phyloP scores from a whole-genome alignment of 2,113 vertebrate genomes.

The Lasiurus borealis region DNA sequence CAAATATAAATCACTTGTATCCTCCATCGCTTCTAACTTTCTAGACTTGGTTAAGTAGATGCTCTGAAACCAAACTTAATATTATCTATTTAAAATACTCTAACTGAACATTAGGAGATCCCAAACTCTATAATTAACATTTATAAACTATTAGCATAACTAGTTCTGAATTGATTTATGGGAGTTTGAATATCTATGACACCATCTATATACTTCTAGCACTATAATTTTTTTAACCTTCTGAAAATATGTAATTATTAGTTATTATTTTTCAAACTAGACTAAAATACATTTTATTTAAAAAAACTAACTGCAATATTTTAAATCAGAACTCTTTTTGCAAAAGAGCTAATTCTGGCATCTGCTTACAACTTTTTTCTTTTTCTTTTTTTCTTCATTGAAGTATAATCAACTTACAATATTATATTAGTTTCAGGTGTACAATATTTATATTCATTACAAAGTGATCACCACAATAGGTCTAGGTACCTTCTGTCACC shows the following conservation, averaged over 20 bases:
- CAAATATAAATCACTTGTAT: constrained; percentile 30
- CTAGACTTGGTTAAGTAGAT: constrained; percentile 65
- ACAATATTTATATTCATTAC: constrained; percentile 3
- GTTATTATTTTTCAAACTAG: background rate
- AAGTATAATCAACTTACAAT: background rate
- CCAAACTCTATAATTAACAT: constrained; percentile 75
- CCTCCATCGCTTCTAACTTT: constrained; percentile 14
- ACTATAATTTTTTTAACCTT: constrained; percentile 62
- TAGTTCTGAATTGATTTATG: constrained; percentile 77
- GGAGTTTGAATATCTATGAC: constrained; percentile 68
- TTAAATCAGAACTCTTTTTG: background rate
- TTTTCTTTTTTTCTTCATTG: background rate
- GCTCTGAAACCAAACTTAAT: constrained; percentile 70
- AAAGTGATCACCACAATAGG: constrained; percentile 9
- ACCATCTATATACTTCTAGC: constrained; percentile 59
- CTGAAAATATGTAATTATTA: background rate
- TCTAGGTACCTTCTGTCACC: background rate
- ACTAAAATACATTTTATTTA: background rate
- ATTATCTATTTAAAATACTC: constrained; percentile 74
- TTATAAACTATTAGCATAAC: constrained; percentile 77
- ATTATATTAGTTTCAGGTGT: background rate
- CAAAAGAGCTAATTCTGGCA: background rate
- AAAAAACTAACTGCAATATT: background rate
- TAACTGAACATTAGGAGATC: constrained; percentile 70
- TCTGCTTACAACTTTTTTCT: background rate